Conservation (phyloP, 2,113 vertebrate species). For the Litocranius walleri region DNA sequence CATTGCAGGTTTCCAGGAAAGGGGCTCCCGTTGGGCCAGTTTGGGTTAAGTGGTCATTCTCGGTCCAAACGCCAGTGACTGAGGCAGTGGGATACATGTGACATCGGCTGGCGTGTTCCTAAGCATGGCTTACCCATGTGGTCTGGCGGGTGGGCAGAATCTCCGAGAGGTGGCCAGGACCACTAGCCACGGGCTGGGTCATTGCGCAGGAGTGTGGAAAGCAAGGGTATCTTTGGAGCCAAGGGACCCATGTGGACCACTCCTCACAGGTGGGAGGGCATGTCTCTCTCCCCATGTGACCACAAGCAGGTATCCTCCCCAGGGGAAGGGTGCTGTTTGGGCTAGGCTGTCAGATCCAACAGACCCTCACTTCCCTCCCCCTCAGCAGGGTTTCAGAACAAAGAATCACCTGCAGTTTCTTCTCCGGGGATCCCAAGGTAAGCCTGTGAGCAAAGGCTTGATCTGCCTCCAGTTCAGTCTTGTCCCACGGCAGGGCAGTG, state of each 20-base stretch:
- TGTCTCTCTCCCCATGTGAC: not conserved
- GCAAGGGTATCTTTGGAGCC: not conserved
- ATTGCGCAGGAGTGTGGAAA: not conserved
- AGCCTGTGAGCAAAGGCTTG: not conserved
- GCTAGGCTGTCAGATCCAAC: not conserved
- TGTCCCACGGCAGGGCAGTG: not conserved
- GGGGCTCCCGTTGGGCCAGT: not conserved
- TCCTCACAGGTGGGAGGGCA: fast-evolving
- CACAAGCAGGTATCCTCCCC: not conserved
- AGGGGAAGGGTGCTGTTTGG: not conserved
- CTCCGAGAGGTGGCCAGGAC: not conserved
- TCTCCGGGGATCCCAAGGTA: not conserved
- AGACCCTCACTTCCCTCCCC: not conserved
- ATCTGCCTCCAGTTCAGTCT: not conserved
- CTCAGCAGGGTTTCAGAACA: not conserved
- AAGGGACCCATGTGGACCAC: too few species aligned
- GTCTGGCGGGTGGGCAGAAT: not conserved
- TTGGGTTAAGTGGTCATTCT: not conserved
- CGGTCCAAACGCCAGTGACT: not conserved
- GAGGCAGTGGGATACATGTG: not conserved
- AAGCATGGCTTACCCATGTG: not conserved
- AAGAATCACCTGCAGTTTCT: not conserved
- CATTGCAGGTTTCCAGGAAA: not conserved
- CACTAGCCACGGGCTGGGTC: fast-evolving
- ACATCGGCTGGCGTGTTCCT: not conserved